Evolutionary conservation across 2,797 vertebrate species (phyloP).

Genomic region (Poecilia gillii): DNA sequence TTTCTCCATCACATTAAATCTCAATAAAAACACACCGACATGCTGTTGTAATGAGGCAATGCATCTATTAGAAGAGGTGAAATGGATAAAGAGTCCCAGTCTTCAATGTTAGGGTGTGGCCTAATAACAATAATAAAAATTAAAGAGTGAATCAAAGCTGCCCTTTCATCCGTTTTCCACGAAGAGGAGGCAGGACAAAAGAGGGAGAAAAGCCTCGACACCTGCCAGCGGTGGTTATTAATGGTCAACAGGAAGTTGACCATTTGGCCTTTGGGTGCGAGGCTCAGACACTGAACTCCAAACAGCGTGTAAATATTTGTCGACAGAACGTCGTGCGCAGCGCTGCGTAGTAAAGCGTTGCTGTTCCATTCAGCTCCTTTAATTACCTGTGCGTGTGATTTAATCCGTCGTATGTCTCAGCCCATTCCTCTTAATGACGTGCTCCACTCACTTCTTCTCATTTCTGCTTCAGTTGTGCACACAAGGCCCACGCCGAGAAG

Average conservation of each 20-base stretch:
- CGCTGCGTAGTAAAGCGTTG: constrained; percentile 33
- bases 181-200: constrained; percentile 13
- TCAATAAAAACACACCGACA: not conserved
- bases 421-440: constrained; percentile 79
- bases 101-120: constrained; percentile 48
- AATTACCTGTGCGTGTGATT: constrained; percentile 79
- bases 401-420: constrained; percentile 76
- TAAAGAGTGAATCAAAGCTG: constrained; percentile 38
- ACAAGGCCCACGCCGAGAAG: not conserved
- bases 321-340: constrained; percentile 45
- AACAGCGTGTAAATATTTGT: constrained; percentile 48
- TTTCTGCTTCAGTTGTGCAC: constrained; percentile 44
- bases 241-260: constrained; percentile 54
- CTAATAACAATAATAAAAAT: not conserved
- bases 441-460: constrained; percentile 73
- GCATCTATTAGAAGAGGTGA: constrained; percentile 40
- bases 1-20: not conserved
- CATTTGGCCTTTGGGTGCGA: constrained; percentile 41
- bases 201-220: constrained; percentile 23
- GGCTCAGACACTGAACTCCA: constrained; percentile 49
- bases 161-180: constrained; percentile 23
- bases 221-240: constrained; percentile 35
- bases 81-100: constrained; percentile 36
- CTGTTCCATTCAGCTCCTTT: constrained; percentile 74
- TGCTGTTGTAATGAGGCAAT: not conserved